Conservation (phyloP, 2,113 vertebrate genomes). For the Pterocles gutturalis region DNA sequence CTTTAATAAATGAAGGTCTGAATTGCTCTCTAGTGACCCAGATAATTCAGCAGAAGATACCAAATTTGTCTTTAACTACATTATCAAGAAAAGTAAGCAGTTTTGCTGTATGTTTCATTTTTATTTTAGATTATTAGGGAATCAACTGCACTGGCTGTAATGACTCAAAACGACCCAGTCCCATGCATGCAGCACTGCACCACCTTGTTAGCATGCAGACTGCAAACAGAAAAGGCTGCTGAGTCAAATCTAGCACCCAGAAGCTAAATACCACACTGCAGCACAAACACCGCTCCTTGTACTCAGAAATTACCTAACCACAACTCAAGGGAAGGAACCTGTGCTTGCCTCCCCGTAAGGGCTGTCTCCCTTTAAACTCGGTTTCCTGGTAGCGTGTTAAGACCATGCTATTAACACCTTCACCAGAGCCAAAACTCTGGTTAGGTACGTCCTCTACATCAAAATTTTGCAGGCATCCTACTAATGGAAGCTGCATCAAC, state of each 20-base stretch:
- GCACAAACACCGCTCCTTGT: not conserved
- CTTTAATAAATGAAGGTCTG: constrained; percentile 37
- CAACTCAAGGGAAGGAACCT: not conserved
- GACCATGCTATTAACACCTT: not conserved
- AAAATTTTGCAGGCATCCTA: not conserved
- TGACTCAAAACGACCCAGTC: not conserved
- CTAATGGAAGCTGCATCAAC: not conserved
- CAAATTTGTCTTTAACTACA: not conserved
- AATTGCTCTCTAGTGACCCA: not conserved
- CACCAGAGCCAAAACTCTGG: not conserved
- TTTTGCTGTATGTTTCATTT: not conserved
- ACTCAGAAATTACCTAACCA: not conserved
- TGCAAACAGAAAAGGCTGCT: not conserved
- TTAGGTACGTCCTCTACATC: not conserved
- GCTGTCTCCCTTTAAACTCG: not conserved
- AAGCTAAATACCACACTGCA: constrained; percentile 23
- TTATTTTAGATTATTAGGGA: not conserved
- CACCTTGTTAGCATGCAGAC: not conserved
- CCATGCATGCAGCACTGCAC: not conserved
- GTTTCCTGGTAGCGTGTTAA: not conserved
- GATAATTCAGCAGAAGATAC: constrained; percentile 11
- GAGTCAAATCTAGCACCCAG: constrained; percentile 32
- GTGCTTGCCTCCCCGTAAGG: accelerated
- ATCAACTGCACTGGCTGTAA: not conserved
- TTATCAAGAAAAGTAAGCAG: not conserved